Evolutionary conservation across 1,140 invertebrate species (phyloP), one percentile per base, ranked within the genome.

Genomic region (Trichomalopsis sarcophagae): DNA sequence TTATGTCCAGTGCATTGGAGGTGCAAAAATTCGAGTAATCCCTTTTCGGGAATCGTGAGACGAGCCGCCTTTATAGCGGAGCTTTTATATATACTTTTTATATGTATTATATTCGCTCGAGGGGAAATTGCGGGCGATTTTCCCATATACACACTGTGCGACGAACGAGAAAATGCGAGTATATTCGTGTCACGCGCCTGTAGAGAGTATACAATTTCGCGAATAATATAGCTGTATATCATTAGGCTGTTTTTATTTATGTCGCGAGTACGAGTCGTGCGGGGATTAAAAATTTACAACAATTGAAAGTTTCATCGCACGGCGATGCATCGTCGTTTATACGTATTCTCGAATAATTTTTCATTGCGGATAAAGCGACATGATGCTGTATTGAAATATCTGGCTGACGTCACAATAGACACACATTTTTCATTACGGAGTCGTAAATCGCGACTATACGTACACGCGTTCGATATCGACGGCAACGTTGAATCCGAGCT

Each of bases 161-260:
- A 14, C 73, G 73, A 75, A 9, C 73, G 73, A 33, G 68, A 71
- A 33, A 33, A 71, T 71, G 27, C 27, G 30, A 71, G 68, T 62
- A 62, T 62, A 62, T 62, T 62, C 55, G 55, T 62, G 55, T 62
- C 55, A 17, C 55, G 55, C 23, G 71, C 27, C 27, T 27, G 27
- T 27, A 73, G 27, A 33, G 30, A 74, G 36, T 33, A 2, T 36
- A 36, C 36, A 74, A 74, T 74, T 74, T 74, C 21, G 30, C 30
- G 30, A 74, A 74, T 17, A 74, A 74, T 17, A 50, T n/a, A n/a
- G 55, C 14, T 55, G 17, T 62, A 23, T 62, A 62, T 62, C n/a
- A 62, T 62, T 62, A n/a, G n/a, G 55, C 17, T n/a, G 55, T n/a
- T 62, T 62, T 62, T 62, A 62, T 62, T 62, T 62, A 62, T 62